Evolutionary conservation across 2,888 invertebrate genomes (phyloP).

Genomic region (Pristionchus exspectatus): DNA sequence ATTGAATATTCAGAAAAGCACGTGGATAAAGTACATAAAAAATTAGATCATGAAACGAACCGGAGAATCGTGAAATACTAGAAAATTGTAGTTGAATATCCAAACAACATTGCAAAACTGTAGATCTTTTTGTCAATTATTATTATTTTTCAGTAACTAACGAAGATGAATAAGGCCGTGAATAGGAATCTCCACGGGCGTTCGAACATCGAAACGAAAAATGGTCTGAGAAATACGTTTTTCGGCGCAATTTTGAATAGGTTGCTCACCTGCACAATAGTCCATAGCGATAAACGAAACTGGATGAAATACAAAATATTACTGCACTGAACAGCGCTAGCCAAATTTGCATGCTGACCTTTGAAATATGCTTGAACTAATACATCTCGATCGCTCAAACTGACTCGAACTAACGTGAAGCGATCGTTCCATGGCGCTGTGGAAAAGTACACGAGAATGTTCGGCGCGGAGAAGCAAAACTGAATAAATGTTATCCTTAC

Average conservation of each 20-base stretch:
- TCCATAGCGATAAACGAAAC: slow-evolving; percentile 25
- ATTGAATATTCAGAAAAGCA: not conserved
- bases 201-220: slow-evolving; percentile 9
- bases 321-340: not conserved
- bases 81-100: not conserved
- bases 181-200: not conserved
- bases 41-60: not conserved
- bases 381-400: not conserved
- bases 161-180: not conserved
- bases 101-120: not conserved
- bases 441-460: not conserved
- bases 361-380: not conserved
- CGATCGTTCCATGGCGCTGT: slow-evolving; percentile 8
- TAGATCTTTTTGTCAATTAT: not conserved
- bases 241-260: not conserved
- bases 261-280: not conserved
- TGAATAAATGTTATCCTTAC: not conserved
- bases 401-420: not conserved
- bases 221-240: not conserved
- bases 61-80: not conserved
- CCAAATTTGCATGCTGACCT: slow-evolving; percentile 6
- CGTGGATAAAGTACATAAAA: not conserved
- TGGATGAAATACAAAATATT: not conserved
- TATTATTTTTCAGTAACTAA: not conserved
- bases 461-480: not conserved